phyloP scores from a whole-genome alignment of 2,113 vertebrate genomes.

The Telmatochromis brachygnathus region DNA sequence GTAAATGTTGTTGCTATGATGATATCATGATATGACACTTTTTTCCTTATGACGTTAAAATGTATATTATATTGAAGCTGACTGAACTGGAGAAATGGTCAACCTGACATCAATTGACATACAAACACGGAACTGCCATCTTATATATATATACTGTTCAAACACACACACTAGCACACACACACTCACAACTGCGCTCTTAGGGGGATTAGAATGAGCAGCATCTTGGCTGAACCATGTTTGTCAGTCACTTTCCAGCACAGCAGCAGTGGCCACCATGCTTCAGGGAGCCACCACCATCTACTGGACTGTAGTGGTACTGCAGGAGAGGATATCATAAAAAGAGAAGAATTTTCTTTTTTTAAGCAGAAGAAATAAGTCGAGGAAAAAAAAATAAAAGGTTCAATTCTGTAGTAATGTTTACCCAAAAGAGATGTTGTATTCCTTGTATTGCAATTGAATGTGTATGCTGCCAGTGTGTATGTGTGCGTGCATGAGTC shows the following conservation, averaged over 20 bases:
- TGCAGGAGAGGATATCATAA: constrained; percentile 1
- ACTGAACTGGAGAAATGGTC: not conserved
- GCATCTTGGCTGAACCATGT: constrained; percentile 6
- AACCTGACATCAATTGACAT: not conserved
- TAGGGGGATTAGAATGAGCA: constrained; percentile 36
- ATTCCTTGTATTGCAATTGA: not conserved
- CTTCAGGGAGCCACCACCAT: constrained; percentile 65
- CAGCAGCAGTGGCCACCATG: constrained; percentile 43
- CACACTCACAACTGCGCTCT: not conserved
- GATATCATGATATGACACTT: not conserved
- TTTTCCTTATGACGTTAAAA: not conserved
- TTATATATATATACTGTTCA: not conserved
- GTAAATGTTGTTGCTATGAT: not conserved
- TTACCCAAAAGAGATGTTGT: not conserved
- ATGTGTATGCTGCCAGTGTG: not conserved
- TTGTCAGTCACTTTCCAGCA: constrained; percentile 27
- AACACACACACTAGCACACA: not conserved
- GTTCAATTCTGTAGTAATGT: not conserved
- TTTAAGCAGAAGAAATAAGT: not conserved
- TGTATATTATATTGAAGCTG: not conserved
- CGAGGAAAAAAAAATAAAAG: rapidly evolving
- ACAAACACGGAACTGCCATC: not conserved
- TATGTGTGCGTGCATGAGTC: not conserved
- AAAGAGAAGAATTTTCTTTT: not conserved
- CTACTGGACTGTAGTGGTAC: constrained; percentile 53